Evolutionary conservation across 2,113 vertebrate species (phyloP).

Genomic region (Formicarius rufipectus): DNA sequence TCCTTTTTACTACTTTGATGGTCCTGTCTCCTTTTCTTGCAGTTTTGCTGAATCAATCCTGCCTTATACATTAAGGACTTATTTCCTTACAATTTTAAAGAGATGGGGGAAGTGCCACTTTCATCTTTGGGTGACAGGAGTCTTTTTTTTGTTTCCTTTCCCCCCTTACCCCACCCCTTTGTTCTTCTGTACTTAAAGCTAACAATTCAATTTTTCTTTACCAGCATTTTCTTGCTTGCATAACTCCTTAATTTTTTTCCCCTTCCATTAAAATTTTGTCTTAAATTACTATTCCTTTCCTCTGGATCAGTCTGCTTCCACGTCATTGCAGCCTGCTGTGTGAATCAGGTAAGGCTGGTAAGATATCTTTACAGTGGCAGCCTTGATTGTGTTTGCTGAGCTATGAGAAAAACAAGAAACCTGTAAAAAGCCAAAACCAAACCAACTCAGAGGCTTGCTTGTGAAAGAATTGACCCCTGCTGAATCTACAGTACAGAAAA

Average conservation of each 20-base stretch:
- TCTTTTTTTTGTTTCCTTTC: neutral
- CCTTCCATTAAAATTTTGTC: neutral
- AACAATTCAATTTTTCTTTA: neutral
- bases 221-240: neutral
- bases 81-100: neutral
- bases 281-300: neutral
- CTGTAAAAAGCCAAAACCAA: neutral
- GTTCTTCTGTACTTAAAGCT: neutral
- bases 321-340: neutral
- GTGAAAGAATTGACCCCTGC: neutral
- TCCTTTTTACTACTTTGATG: neutral
- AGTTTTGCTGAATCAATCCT: neutral
- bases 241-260: neutral
- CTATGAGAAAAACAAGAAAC: neutral
- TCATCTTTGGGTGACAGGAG: neutral
- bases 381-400: neutral
- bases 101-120: accelerated
- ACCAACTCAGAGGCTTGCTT: neutral
- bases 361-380: neutral
- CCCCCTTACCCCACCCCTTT: neutral
- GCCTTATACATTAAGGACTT: neutral
- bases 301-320: neutral
- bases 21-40: neutral
- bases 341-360: neutral
- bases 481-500: neutral